Evolutionary conservation across 2,113 vertebrate species (phyloP), one percentile per base, ranked within the genome.

Genomic region (Oncorhynchus gorbuscha): DNA sequence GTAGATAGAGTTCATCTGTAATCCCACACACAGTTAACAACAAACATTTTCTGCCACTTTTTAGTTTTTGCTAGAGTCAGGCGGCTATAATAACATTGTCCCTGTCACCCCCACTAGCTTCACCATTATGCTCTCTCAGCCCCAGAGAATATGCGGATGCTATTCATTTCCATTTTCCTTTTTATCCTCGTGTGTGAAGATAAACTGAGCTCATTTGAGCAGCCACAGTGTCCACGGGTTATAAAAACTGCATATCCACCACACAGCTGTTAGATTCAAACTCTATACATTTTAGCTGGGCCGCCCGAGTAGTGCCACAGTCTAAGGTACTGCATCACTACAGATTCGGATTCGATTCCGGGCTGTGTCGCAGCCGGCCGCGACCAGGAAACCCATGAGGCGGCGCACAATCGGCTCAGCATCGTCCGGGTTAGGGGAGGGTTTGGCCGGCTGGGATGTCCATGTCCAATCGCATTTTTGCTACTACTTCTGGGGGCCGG

Each of bases 181-280:
- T 35, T 48, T 35, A 2, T 30, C 48, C 69, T 55, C 9, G 26
- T 16, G 11, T 51, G 1, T 4, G 9, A 11, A 75, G 83, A 81
- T 81, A 55, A 80, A 79, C 69, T 69, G 70, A 86, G 80, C 51
- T 55, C 83, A 45, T 58, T 80, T 82, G 76, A 59, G 68, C 76
- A 74, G 79, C 51, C 81, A 79, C 73, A 73, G 69, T 72, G 75
- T 72, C 16, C 30, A 65, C 51, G 67, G 55, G 32, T 72, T 79
- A 87, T 86, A 81, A 80, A 85, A 73, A 51, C 12, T 55, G 59
- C 67, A 78, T 72, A 81, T 88, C 82, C 76, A 72, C 58, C 45
- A 58, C 20, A 18, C 14, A 9, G 78, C 73, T 58, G 71, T 72
- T 45, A 3, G 39, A 11, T 45, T 45, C 39, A 11, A 45, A 45